Evolutionary conservation across 2,888 invertebrate species (phyloP).

Genomic region (Spodoptera exigua): DNA sequence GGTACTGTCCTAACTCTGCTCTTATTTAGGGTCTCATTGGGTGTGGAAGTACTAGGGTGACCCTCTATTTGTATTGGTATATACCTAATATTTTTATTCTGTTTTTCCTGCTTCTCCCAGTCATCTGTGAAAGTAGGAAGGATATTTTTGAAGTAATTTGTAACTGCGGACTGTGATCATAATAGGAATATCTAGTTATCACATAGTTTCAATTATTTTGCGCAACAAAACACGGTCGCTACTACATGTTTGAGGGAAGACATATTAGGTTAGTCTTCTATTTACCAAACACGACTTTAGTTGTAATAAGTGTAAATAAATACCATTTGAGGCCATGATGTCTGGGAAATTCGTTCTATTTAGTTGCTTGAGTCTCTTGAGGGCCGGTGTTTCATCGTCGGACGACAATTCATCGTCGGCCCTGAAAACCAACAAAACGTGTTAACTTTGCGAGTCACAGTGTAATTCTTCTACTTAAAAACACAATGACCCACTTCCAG

Average conservation of each 20-base stretch:
- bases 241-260: background rate
- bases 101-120: slow-evolving; percentile 67
- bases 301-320: slow-evolving; percentile 11
- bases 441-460: slow-evolving; percentile 18
- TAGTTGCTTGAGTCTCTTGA: slow-evolving; percentile 79
- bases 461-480: slow-evolving; percentile 7
- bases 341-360: slow-evolving; percentile 77
- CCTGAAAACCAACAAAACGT: slow-evolving; percentile 71
- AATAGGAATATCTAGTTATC: too few species aligned
- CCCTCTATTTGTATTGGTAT: slow-evolving; percentile 83
- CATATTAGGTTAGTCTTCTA: slow-evolving; percentile 25
- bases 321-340: slow-evolving; percentile 77
- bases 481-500: slow-evolving; percentile 75
- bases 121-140: slow-evolving; percentile 65
- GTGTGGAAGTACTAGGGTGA: slow-evolving; percentile 85
- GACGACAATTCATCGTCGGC: slow-evolving; percentile 79
- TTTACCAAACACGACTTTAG: background rate
- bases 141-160: background rate
- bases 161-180: background rate
- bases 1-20: slow-evolving; percentile 69
- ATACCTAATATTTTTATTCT: slow-evolving; percentile 75
- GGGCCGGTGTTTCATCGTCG: slow-evolving; percentile 80
- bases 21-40: slow-evolving; percentile 66
- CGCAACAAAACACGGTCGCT: background rate
- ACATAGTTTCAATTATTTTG: too few species aligned